Percentiles rank a stretch among this genome's conserved stretches.
These are phyloP conservation scores for Brachionus plicatilis DNA, from an alignment of 1,140 invertebrate species.

Conservation along the genomic window DNA sequence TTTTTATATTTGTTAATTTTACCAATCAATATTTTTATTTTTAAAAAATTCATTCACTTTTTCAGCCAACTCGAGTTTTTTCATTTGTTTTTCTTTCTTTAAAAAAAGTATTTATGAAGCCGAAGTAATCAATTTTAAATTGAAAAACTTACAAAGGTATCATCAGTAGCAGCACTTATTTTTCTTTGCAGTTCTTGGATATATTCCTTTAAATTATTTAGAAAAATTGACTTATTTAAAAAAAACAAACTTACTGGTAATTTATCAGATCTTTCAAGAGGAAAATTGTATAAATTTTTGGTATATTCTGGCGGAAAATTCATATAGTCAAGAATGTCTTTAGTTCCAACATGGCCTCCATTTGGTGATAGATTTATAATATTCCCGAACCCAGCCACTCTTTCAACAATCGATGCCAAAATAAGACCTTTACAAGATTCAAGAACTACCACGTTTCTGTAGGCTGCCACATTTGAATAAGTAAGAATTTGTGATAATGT, in stretches of 20 bases:
- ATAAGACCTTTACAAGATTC: constrained; percentile 78
- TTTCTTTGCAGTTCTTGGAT: constrained; percentile 38
- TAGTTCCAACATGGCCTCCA: constrained; percentile 1
- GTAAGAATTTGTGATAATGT: constrained; percentile 77
- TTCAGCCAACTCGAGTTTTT: constrained; percentile 41
- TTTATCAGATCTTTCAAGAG: constrained; percentile 43
- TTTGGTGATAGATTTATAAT: constrained; percentile 16
- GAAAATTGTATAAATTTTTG: constrained; percentile 44
- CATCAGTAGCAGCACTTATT: constrained; percentile 16
- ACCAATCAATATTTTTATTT: constrained; percentile 64
- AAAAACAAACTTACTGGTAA: background rate
- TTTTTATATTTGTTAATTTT: background rate
- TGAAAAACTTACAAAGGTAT: background rate
- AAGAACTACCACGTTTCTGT: constrained; percentile 74
- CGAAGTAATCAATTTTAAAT: background rate
- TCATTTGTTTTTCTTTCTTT: constrained; percentile 42
- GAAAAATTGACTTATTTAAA: background rate
- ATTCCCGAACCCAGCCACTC: constrained; percentile 42
- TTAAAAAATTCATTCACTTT: constrained; percentile 44
- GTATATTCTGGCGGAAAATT: constrained; percentile 55
- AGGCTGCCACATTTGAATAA: constrained; percentile 69
- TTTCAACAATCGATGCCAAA: constrained; percentile 69
- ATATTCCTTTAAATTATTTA: constrained; percentile 28
- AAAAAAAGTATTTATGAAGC: background rate
- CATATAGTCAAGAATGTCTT: constrained; percentile 64